Evolutionary conservation across 64 coral and sea anemone species (phyloP).

Genomic region (Actinia tenebrosa): DNA sequence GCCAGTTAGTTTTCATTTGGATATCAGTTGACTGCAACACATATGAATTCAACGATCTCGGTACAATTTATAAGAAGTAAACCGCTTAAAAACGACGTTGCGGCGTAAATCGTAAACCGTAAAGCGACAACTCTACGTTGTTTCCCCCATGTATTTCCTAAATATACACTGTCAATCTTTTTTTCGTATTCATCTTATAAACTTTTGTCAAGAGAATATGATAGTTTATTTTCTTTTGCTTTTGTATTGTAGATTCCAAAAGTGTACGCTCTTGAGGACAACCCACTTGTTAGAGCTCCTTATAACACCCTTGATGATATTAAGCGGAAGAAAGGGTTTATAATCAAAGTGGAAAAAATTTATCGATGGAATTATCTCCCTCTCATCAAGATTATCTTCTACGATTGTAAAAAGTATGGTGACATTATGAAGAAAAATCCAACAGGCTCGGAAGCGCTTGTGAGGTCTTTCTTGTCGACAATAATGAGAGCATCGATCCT

Average conservation of each 20-base stretch:
- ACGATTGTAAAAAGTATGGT: conserved; percentile 29
- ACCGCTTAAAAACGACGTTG: too few relatives aligned
- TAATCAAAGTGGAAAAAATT: conserved; percentile 19
- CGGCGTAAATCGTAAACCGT: too few relatives aligned
- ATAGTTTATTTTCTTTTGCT: too few relatives aligned
- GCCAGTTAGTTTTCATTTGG: too few relatives aligned
- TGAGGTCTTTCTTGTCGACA: neutral
- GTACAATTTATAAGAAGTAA: too few relatives aligned
- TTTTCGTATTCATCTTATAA: too few relatives aligned
- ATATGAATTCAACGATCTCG: too few relatives aligned
- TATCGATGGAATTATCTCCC: conserved; percentile 40
- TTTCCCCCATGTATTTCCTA: too few relatives aligned
- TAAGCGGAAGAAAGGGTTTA: conserved; percentile 21
- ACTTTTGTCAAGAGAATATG: too few relatives aligned
- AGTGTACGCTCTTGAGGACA: conserved; percentile 24
- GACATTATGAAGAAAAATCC: neutral
- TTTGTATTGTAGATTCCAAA: neutral
- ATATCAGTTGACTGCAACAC: too few relatives aligned
- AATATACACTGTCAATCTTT: too few relatives aligned
- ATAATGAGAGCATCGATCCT: neutral
- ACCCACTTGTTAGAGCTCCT: neutral
- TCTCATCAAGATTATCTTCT: conserved; percentile 27
- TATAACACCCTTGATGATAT: conserved; percentile 3
- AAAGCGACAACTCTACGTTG: too few relatives aligned
- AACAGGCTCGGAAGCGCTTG: neutral